Conservation (phyloP, 1,140 invertebrate species). For the Homalodisca vitripennis region DNA sequence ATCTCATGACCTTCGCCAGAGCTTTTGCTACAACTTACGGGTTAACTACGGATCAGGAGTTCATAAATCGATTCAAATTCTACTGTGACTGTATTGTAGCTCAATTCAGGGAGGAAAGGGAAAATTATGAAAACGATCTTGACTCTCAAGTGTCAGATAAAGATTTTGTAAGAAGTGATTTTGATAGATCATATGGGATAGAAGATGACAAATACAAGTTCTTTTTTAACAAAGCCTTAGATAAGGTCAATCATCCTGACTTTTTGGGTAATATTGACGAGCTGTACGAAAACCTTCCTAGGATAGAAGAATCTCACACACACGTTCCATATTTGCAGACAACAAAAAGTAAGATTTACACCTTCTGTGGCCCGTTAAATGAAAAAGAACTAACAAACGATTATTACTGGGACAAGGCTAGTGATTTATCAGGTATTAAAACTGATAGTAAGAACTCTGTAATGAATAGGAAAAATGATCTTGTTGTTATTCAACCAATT, state of each 20-base stretch:
- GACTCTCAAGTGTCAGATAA: background rate
- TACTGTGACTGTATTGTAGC: conserved; percentile 25
- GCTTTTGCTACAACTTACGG: conserved; percentile 17
- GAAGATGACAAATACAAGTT: background rate
- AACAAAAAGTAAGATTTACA: conserved; percentile 16
- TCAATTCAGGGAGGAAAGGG: conserved; percentile 22
- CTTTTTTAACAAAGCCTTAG: conserved; percentile 27
- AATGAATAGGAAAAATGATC: conserved; percentile 12
- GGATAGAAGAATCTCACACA: background rate
- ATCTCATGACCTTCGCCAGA: conserved; percentile 9
- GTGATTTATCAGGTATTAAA: background rate
- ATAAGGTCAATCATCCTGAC: conserved; percentile 4
- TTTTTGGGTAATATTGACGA: conserved; percentile 7
- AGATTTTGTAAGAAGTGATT: conserved; percentile 2
- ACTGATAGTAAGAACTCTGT: conserved; percentile 5
- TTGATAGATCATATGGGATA: conserved; percentile 27
- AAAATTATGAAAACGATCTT: conserved; percentile 19
- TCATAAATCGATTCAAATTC: conserved; percentile 24
- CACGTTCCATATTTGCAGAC: conserved; percentile 7
- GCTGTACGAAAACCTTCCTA: background rate
- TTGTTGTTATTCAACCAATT: conserved; percentile 24
- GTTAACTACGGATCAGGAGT: conserved; percentile 5
- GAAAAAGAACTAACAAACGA: conserved; percentile 10
- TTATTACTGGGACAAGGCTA: conserved; percentile 22
- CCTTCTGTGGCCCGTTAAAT: conserved; percentile 23